Evolutionary conservation across 2,113 vertebrate species (phyloP).

Genomic region (Leucoraja erinaceus): DNA sequence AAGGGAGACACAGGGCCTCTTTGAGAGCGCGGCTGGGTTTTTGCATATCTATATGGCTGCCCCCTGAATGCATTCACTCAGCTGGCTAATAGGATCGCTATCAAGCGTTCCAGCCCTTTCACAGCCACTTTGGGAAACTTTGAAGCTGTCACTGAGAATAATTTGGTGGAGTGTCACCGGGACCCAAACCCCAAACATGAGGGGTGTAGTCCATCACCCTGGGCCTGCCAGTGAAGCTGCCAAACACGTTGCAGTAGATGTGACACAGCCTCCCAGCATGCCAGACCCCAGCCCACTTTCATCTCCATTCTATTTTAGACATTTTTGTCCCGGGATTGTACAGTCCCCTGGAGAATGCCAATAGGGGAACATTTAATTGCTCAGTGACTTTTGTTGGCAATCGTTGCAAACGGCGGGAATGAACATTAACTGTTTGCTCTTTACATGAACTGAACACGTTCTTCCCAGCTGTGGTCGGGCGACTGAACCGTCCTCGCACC

Average conservation of each 20-base stretch:
- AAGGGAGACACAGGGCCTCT: constrained; percentile 59
- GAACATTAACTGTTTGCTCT: not conserved
- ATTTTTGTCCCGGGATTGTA: constrained; percentile 36
- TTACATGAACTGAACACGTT: not conserved
- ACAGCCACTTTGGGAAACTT: constrained; percentile 52
- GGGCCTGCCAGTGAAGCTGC: constrained; percentile 46
- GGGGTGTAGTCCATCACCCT: constrained; percentile 52
- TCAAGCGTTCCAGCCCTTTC: constrained; percentile 64
- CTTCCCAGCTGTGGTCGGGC: too few relatives aligned
- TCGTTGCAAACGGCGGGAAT: not conserved
- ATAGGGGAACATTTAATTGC: constrained; percentile 2
- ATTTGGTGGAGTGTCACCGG: constrained; percentile 57
- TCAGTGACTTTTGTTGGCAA: constrained; percentile 29
- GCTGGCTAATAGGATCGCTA: constrained; percentile 74
- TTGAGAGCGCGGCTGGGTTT: constrained; percentile 53
- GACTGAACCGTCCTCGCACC: too few relatives aligned
- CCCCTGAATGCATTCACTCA: constrained; percentile 71
- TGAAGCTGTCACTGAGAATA: constrained; percentile 57
- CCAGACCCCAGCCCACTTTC: not conserved
- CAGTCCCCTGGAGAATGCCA: not conserved
- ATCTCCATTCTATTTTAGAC: not conserved
- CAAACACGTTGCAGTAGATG: constrained; percentile 46
- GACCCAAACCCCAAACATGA: constrained; percentile 58
- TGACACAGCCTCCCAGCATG: constrained; percentile 43
- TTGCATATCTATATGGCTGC: constrained; percentile 74